A percentile compares a stretch with the other conserved stretches of the same genome.
Evolutionary conservation across 1,140 invertebrate genomes (phyloP).

Genomic region (Hormaphis cornu): DNA sequence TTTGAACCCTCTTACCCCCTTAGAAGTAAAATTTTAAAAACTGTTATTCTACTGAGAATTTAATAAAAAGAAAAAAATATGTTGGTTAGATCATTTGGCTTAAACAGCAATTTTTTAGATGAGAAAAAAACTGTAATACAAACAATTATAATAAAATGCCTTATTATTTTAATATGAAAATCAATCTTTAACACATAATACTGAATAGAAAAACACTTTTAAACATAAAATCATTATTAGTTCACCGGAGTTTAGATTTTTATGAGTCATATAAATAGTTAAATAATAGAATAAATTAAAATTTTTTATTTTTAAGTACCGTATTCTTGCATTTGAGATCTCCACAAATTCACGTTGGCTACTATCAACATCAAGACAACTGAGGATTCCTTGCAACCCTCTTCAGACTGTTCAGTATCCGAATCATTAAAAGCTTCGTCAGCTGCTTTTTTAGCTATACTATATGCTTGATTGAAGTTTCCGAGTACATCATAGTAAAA

Average conservation of each 20-base stretch:
- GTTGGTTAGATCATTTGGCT: neutral
- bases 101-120: neutral
- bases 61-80: neutral
- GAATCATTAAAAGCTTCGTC: slow-evolving; percentile 96
- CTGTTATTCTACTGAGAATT: neutral
- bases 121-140: neutral
- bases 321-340: slow-evolving; percentile 89
- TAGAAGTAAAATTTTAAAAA: too few species aligned
- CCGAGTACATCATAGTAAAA: slow-evolving; percentile 99
- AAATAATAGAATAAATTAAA: neutral
- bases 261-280: slow-evolving; percentile 63
- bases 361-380: slow-evolving; percentile 97
- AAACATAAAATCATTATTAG: neutral
- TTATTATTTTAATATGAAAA: slow-evolving; percentile 32
- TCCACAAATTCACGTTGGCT: slow-evolving; percentile 97
- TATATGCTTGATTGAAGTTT: slow-evolving; percentile 90
- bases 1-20: too few species aligned
- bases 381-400: slow-evolving; percentile 97
- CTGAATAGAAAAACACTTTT: slow-evolving; percentile 23
- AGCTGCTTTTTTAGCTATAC: slow-evolving; percentile 90
- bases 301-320: slow-evolving; percentile 43
- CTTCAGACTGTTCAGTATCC: slow-evolving; percentile 91
- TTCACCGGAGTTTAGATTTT: slow-evolving; percentile 39
- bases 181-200: slow-evolving; percentile 32
- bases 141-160: slow-evolving; percentile 17